Evolutionary conservation across 2,113 vertebrate genomes (phyloP).

Genomic region (Ceuthmochares aereus): DNA sequence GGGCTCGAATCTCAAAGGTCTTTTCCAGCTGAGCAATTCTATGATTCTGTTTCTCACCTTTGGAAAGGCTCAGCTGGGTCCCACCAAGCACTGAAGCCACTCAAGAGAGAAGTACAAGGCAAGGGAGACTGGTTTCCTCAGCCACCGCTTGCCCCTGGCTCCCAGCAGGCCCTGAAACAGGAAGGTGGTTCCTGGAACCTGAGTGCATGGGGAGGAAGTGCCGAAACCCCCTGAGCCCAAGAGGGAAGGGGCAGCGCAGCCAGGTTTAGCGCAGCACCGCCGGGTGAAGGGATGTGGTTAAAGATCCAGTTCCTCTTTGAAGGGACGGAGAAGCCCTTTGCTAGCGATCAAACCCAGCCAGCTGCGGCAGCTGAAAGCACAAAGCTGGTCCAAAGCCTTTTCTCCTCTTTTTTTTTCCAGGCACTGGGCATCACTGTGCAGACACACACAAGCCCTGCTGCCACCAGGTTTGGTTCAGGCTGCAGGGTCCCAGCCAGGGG

Average conservation of each 20-base stretch:
- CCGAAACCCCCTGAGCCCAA: accelerated
- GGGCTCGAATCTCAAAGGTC: too few relatives aligned
- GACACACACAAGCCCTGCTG: accelerated
- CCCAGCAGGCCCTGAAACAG: accelerated
- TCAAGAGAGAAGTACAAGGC: not conserved
- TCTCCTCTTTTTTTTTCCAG: not conserved
- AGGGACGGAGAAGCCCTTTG: too few relatives aligned
- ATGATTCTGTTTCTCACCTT: not conserved
- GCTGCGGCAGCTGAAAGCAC: accelerated
- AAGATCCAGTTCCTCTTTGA: not conserved
- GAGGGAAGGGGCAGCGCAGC: not conserved
- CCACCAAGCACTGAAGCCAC: accelerated
- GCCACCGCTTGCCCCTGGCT: accelerated
- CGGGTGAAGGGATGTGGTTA: accelerated
- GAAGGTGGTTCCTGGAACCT: not conserved
- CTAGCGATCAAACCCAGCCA: too few relatives aligned
- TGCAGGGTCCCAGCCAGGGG: accelerated
- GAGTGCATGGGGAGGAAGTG: accelerated
- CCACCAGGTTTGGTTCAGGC: not conserved
- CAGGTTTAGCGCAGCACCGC: accelerated
- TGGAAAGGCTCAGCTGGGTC: not conserved
- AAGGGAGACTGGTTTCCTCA: not conserved
- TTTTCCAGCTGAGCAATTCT: too few relatives aligned
- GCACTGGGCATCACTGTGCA: accelerated
- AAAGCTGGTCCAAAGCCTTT: accelerated